A percentile compares a stretch with the other conserved stretches of the same genome.
Conservation (phyloP, 2,888 invertebrate species). For the Byasa hedistus region DNA sequence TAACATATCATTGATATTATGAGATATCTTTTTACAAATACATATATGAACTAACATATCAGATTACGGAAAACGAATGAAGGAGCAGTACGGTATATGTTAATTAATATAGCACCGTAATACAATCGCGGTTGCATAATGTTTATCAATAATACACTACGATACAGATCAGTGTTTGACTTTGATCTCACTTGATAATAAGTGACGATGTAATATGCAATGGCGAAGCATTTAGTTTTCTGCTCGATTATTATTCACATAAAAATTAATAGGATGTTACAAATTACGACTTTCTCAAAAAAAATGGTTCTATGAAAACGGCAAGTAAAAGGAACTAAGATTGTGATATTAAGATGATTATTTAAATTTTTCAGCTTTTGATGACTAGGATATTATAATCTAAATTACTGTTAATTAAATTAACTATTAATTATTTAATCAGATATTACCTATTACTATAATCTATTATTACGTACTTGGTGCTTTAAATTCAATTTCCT, state of each 20-base stretch:
- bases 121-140: background rate
- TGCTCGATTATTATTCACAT: background rate
- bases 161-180: background rate
- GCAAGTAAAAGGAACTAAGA: too few relatives aligned
- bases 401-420: too few relatives aligned
- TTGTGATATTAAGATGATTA: too few relatives aligned
- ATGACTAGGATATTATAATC: too few relatives aligned
- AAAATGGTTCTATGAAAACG: too few relatives aligned
- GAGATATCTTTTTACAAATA: background rate
- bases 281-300: background rate
- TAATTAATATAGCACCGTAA: conserved; percentile 4
- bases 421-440: too few relatives aligned
- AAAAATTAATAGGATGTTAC: background rate
- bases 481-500: too few relatives aligned
- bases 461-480: too few relatives aligned
- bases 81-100: background rate
- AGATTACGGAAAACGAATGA: conserved; percentile 4
- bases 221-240: background rate
- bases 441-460: too few relatives aligned
- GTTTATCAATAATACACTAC: background rate
- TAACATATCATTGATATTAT: background rate
- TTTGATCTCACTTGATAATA: background rate
- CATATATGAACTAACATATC: background rate
- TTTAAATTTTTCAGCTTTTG: too few relatives aligned
- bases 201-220: background rate